Base-by-base conservation (phyloP, 2,113 vertebrate genomes). In the Zosterops pallidus region DNA sequence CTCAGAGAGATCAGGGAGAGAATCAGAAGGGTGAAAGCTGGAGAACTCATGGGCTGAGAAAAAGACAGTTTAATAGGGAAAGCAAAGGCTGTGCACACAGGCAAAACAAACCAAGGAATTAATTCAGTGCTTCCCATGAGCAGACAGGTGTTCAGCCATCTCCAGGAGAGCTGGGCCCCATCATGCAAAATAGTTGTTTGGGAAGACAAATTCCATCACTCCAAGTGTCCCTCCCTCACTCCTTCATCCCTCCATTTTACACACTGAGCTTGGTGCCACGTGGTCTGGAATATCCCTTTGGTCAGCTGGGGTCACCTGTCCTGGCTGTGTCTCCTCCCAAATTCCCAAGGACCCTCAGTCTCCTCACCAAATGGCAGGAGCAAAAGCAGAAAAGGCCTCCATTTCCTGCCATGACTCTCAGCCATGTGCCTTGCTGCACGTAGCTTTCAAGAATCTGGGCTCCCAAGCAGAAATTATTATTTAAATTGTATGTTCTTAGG, bases 31-130 rank as follows among this genome's bases (percentile, higher is more conserved):
- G 3, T 49, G 2, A 35, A 29, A 67, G 52, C 5, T n/a, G 29
- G 12, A 75, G 3, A 65, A 35, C 8, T 49, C 8, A 11, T 5
- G 15, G 4, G 8, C 0, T 47, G 7, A 74, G 3, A 47, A n/a
- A n/a, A 55, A 19, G 22, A 3, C 41, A 41, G 19, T 57, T 29
- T 24, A 24, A 11, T 35, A n/a, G 29, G 15, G 15, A 57, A 75
- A 52, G 12, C 20, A 60, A 62, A 35, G 20, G 44, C 37, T 29
- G 25, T 60, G 15, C 28, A 56, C 28, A 56, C 14, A 39, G 24
- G 24, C 12, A 41, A 20, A 75, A 4, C 42, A 49, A 85, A 49
- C 8, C 19, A n/a, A 20, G 35, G 29, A 41, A n/a, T 49, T n/a
- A 23, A 47, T 56, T n/a, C 19, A 28, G 14, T 28, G 14, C 19